Evolutionary conservation across 2,113 vertebrate genomes (phyloP), one percentile per base, ranked within the genome.

Genomic region (Girardinichthys multiradiatus): DNA sequence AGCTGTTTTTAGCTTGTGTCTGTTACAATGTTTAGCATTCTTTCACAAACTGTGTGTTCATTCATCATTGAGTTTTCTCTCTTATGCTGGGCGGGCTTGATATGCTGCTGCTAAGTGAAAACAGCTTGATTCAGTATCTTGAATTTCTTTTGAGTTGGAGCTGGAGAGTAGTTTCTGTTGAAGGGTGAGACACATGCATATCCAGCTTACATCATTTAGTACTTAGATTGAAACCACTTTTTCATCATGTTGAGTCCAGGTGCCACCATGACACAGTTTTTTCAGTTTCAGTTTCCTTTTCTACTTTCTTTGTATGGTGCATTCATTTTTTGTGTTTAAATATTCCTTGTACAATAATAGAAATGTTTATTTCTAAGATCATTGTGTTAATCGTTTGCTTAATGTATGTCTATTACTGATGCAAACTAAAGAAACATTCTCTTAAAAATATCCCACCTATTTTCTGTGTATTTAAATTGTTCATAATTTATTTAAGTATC

Each of bases 391-490:
- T 21, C 6, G 48, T 54, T 54, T 54, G 17, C 21, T 54, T 54
- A 11, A 21, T 54, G 48, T n/a, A 24, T 54, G 21, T n/a, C 24
- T 54, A n/a, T 54, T n/a, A n/a, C 24, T 3, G 9, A 54, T n/a
- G 48, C 48, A 54, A 54, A 54, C 48, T 39, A 39, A 39, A 39
- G 9, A 39, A 39, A 39, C 37, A 2, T n/a, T 54, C 48, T 54
- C 48, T n/a, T 24, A 3, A 21, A 24, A 54, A 10, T 54, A 24
- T 54, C n/a, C 48, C 19, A 51, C 21, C 21, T 54, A 5, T n/a
- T 24, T 24, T 42, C 7, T 48, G 17, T 30, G 17, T 24, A 13
- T 51, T 67, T 8, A 19, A 10, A 15, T 21, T 45, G 27, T 0
- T 57, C 39, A 9, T 27, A 10, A 2, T 37, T 42, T 2, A 13